Base-by-base conservation (phyloP, 2,797 vertebrate species). In the Myiotriccus ornatus region DNA sequence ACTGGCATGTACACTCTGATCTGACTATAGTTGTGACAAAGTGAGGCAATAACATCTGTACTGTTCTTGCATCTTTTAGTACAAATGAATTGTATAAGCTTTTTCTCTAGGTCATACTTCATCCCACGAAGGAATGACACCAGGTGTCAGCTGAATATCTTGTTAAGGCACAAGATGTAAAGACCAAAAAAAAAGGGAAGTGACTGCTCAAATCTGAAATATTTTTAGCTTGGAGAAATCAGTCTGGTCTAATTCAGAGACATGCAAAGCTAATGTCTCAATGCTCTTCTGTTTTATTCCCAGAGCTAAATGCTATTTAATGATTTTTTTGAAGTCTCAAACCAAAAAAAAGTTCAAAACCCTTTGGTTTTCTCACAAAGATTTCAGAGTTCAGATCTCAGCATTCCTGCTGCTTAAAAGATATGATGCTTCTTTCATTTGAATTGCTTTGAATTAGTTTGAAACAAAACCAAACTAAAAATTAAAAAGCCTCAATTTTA, bases 1-100 rank as follows among this genome's bases (percentile, higher is more conserved):
- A 10, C 28, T 39, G 35, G 7, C 14, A 19, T 1, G 0, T 75
- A 14, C 1, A 0, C 14, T 86, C 41, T 44, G 35, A 55, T 39
- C 25, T 78, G 35, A 23, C 37, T 64, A 2, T 22, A 39, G 63
- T 6, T 60, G 56, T 35, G 50, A 49, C 18, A 23, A 35, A 35
- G 39, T n/a, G 35, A 74, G 25, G 22, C 52, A 70, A 10, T 30
- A 81, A 35, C 0, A 2, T 43, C 30, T 80, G 7, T 67, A 8
- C 28, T n/a, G 17, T 65, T 82, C 27, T 43, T 76, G 3, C 5
- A 49, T 32, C 30, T 73, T 75, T 55, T 69, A 65, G 46, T 28
- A 15, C 22, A 52, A 10, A 59, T 39, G 14, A 83, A 65, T 22
- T 8, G 1, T 34, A 32, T 63, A 34, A 37, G 17, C n/a, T 57